Conservation (phyloP, 2,888 invertebrate genomes). For the Unio pictorum region DNA sequence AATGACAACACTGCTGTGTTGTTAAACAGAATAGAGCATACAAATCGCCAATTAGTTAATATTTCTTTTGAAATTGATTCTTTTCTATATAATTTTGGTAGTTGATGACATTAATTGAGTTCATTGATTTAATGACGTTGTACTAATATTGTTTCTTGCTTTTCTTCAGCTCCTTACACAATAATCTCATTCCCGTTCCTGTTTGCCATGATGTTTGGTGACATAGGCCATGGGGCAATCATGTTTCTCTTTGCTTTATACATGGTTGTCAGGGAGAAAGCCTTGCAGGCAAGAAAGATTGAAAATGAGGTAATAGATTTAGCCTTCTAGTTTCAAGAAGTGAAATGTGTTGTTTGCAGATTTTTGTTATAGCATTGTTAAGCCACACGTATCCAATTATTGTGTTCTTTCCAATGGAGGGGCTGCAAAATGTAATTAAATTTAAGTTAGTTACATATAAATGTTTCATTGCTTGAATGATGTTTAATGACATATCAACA, state of each 20-base stretch:
- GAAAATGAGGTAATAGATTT: constrained; percentile 83
- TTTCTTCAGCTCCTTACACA: constrained; percentile 87
- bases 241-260: constrained; percentile 94
- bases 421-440: too few relatives aligned
- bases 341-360: too few relatives aligned
- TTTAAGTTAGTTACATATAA: too few relatives aligned
- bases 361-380: too few relatives aligned
- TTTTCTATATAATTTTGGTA: neutral
- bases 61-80: constrained; percentile 1
- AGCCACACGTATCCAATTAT: too few relatives aligned
- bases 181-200: constrained; percentile 98
- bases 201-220: constrained; percentile 99
- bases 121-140: neutral
- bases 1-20: too few relatives aligned
- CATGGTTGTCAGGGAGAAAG: constrained; percentile 96
- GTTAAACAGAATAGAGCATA: too few relatives aligned
- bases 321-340: too few relatives aligned
- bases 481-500: too few relatives aligned
- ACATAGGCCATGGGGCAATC: constrained; percentile 92
- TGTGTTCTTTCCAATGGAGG: too few relatives aligned
- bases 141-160: constrained; percentile 4
- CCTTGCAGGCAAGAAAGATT: constrained; percentile 86
- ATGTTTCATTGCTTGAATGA: too few relatives aligned
- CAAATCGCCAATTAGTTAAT: too few relatives aligned
- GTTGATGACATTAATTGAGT: neutral